Conservation (phyloP, 2,888 invertebrate species). For the Drosophila eohydei region DNA sequence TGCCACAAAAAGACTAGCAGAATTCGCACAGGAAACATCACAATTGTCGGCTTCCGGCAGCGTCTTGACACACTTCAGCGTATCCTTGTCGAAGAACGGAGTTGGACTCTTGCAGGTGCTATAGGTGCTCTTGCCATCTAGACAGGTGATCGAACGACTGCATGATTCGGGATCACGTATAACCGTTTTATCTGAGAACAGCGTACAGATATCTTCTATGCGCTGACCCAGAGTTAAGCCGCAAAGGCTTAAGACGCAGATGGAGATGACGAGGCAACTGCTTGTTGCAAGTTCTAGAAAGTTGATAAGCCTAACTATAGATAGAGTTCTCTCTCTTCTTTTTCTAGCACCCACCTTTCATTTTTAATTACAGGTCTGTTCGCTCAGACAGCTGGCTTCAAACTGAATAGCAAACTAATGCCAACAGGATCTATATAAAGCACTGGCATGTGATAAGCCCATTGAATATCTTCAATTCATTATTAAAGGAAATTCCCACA, state of each 20-base stretch:
- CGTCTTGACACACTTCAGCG: conserved; percentile 45
- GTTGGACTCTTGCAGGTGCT: conserved; percentile 54
- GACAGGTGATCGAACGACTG: conserved; percentile 69
- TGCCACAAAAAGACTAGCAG: conserved; percentile 21
- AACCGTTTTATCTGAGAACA: conserved; percentile 69
- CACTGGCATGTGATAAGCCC: conserved; percentile 20
- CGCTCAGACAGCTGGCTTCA: background rate
- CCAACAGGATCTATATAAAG: conserved; percentile 21
- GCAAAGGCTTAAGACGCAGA: conserved; percentile 3
- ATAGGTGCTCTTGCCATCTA: conserved; percentile 51
- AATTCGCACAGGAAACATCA: conserved; percentile 50
- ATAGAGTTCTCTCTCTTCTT: background rate
- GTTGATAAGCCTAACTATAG: background rate
- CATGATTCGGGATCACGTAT: conserved; percentile 81
- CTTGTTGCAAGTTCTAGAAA: conserved; percentile 16
- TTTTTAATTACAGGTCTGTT: conserved; percentile 2
- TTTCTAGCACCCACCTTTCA: conserved; percentile 28
- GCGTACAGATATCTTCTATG: conserved; percentile 62
- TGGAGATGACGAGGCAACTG: conserved; percentile 7
- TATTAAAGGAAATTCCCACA: conserved; percentile 28
- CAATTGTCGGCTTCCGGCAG: conserved; percentile 29
- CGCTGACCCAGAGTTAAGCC: conserved; percentile 22
- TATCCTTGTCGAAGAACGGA: conserved; percentile 63
- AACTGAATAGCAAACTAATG: conserved; percentile 27
- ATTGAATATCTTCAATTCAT: conserved; percentile 23